phyloP scores from a whole-genome alignment of 2,113 vertebrate species.

The Prolemur simus region DNA sequence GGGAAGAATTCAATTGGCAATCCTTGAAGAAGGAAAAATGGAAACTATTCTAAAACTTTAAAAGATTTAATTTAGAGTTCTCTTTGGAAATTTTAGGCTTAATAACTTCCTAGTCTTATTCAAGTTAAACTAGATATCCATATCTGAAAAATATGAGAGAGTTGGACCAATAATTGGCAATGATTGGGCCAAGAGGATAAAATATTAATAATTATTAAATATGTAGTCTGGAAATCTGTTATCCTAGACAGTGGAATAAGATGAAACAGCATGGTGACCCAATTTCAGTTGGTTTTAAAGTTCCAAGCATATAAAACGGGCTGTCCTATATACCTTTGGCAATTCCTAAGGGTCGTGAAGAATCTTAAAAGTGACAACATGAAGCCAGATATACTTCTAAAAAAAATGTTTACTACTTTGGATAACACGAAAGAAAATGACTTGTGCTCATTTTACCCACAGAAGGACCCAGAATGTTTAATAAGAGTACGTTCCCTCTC shows the following conservation, averaged over 20 bases:
- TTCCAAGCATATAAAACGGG: neutral
- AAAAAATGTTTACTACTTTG: neutral
- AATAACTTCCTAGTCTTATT: neutral
- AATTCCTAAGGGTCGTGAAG: neutral
- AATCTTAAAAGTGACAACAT: neutral
- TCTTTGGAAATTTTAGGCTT: slow-evolving; percentile 40
- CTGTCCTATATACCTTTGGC: neutral
- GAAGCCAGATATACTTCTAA: neutral
- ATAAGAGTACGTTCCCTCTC: neutral
- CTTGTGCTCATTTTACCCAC: neutral
- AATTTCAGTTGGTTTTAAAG: slow-evolving; percentile 15
- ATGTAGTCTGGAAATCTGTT: neutral
- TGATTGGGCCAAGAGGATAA: slow-evolving; percentile 13
- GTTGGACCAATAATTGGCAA: neutral
- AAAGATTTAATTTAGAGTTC: slow-evolving; percentile 36
- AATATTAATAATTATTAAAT: neutral
- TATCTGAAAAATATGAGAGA: neutral
- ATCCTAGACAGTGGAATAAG: neutral
- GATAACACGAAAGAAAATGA: neutral
- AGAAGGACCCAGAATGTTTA: neutral
- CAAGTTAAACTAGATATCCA: neutral
- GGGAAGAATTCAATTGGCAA: neutral
- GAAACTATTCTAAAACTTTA: slow-evolving; percentile 56
- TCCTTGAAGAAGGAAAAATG: slow-evolving; percentile 32
- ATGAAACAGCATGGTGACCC: neutral